Evolutionary conservation across 2,797 vertebrate genomes (phyloP), one percentile per base, ranked within the genome.

Genomic region (Mormyrops attenuatus): DNA sequence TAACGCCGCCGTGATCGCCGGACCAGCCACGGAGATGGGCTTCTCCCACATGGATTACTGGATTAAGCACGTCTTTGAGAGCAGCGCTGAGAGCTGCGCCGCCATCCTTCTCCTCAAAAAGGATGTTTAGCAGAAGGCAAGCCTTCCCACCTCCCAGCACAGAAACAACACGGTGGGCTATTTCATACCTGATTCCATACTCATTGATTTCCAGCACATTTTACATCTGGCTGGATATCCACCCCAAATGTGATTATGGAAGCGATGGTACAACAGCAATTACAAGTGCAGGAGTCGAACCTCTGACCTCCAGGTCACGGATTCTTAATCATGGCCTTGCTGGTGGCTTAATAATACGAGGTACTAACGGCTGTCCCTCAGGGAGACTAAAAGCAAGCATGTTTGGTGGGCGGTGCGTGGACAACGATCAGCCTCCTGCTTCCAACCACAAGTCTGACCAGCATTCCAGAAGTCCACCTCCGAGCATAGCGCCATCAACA

Each of bases 51-150:
- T 34, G 49, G 88, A 90, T 82, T 86, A 89, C 55, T 9, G 22
- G 87, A 86, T 50, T 91, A 84, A 90, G 53, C 85, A 17, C 6
- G 26, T 26, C 85, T 50, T 77, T 84, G 89, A 84, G 13, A 89
- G 53, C 89, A 8, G 44, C 55, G 82, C 88, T 89, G 88, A 91
- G 90, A 60, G 55, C 41, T 77, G 53, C 88, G 80, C 90, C 77
- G 55, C 49, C 73, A 41, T 5, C 38, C 55, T 63, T n/a, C 13
- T 57, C 50, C 22, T 44, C 34, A 15, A 26, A 82, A 69, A 82
- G 66, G 77, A 60, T 9, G 85, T 26, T 30, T 26, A 5, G 85
- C 8, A 55, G 17, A 53, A 86, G 22, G 44, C 38, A 2, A 38
- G 5, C 30, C 30, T 20, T 30, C 22, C 50, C 52, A 20, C 41